Evolutionary conservation across 2,797 vertebrate genomes (phyloP).

Genomic region (Myotis myotis): DNA sequence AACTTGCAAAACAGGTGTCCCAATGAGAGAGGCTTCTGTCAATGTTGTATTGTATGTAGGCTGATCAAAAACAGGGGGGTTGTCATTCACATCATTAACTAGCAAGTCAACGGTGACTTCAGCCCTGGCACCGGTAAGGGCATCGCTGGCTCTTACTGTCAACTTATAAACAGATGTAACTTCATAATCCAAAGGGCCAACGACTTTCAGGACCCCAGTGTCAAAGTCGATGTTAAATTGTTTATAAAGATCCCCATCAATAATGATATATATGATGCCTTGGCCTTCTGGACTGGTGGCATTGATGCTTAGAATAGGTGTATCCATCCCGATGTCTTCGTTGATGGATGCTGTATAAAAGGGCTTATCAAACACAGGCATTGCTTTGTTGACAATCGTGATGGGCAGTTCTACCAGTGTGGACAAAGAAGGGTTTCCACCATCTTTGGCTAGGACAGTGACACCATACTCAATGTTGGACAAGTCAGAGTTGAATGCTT

Average conservation of each 20-base stretch:
- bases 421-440: slow-evolving; percentile 91
- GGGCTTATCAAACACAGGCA: slow-evolving; percentile 97
- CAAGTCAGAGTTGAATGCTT: slow-evolving; percentile 94
- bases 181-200: slow-evolving; percentile 94
- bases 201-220: slow-evolving; percentile 94
- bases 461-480: slow-evolving; percentile 96
- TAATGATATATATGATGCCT: slow-evolving; percentile 97
- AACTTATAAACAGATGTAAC: slow-evolving; percentile 89
- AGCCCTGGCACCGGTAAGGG: slow-evolving; percentile 93
- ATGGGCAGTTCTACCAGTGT: slow-evolving; percentile 92
- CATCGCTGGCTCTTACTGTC: slow-evolving; percentile 94
- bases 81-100: slow-evolving; percentile 95
- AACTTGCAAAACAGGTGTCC: slow-evolving; percentile 94
- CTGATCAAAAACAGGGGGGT: slow-evolving; percentile 92
- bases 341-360: slow-evolving; percentile 94
- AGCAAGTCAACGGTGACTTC: slow-evolving; percentile 94
- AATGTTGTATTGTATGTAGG: slow-evolving; percentile 90
- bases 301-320: slow-evolving; percentile 94
- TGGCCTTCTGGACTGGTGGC: slow-evolving; percentile 97
- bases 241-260: slow-evolving; percentile 92
- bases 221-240: slow-evolving; percentile 98
- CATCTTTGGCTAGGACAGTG: slow-evolving; percentile 92
- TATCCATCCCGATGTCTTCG: slow-evolving; percentile 93
- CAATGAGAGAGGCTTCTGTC: slow-evolving; percentile 95
- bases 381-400: slow-evolving; percentile 98